Percentiles rank a stretch among this genome's conserved stretches.
phyloP scores from a whole-genome alignment of 1,140 invertebrate species.

The Battus philenor region DNA sequence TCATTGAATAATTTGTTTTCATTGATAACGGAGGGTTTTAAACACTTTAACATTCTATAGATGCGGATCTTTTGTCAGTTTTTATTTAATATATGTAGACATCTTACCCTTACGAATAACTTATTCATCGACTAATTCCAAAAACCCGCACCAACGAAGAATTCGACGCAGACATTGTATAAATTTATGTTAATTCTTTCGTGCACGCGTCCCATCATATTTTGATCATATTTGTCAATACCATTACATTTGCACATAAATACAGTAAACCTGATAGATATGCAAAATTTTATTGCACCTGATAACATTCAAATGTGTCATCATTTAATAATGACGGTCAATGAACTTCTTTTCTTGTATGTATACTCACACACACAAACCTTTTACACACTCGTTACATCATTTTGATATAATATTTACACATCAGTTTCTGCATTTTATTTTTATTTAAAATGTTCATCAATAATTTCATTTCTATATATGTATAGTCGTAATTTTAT shows the following conservation, averaged over 20 bases:
- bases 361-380: constrained; percentile 29
- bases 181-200: constrained; percentile 51
- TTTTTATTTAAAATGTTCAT: too few relatives aligned
- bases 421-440: too few relatives aligned
- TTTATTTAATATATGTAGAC: neutral
- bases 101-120: neutral
- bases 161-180: constrained; percentile 14
- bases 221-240: constrained; percentile 19
- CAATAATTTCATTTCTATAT: too few relatives aligned
- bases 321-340: constrained; percentile 43
- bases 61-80: neutral
- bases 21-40: neutral
- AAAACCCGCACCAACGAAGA: neutral
- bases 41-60: neutral
- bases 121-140: constrained; percentile 4
- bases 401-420: too few relatives aligned
- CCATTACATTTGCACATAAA: constrained; percentile 53
- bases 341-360: constrained; percentile 40
- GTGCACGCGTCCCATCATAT: constrained; percentile 35
- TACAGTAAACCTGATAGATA: constrained; percentile 51
- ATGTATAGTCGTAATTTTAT: too few relatives aligned
- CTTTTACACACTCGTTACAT: too few relatives aligned
- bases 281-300: constrained; percentile 59
- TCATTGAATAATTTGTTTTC: neutral
- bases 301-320: constrained; percentile 37